A percentile compares a stretch with the other conserved stretches of the same genome.
phyloP scores from a whole-genome alignment of 2,797 vertebrate species.

The Pangasius djambal region DNA sequence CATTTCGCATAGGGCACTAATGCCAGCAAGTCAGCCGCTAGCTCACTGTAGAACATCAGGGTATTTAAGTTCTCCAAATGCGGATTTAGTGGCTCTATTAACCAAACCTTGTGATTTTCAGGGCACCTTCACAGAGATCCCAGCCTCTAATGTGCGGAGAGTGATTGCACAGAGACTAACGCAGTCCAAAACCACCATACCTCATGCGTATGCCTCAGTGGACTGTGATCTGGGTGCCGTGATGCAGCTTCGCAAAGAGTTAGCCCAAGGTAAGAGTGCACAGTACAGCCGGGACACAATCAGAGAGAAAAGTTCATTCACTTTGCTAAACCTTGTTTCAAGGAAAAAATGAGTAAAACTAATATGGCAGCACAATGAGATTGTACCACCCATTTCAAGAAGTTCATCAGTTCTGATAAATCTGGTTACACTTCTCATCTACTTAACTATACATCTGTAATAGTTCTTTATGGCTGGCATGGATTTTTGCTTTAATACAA shows the following conservation, averaged over 20 bases:
- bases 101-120: slow-evolving; percentile 59
- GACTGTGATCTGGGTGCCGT: slow-evolving; percentile 89
- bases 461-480: neutral
- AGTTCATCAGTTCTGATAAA: neutral
- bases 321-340: neutral
- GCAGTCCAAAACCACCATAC: slow-evolving; percentile 92
- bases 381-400: neutral
- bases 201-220: slow-evolving; percentile 88
- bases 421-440: neutral
- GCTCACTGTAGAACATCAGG: slow-evolving; percentile 2
- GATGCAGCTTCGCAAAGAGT: slow-evolving; percentile 81
- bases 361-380: neutral
- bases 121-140: slow-evolving; percentile 92
- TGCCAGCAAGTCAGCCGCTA: neutral
- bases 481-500: neutral
- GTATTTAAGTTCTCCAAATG: neutral
- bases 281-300: neutral
- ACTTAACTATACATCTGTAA: neutral
- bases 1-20: neutral
- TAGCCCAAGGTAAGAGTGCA: slow-evolving; percentile 83
- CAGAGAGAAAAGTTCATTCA: neutral
- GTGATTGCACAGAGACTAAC: slow-evolving; percentile 93
- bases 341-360: neutral
- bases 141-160: slow-evolving; percentile 87
- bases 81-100: neutral